A percentile compares a stretch with the other conserved stretches of the same genome.
These are phyloP conservation scores for Oenanthe oenanthe DNA, from an alignment of 2,113 vertebrate species.

Conservation along the genomic window DNA sequence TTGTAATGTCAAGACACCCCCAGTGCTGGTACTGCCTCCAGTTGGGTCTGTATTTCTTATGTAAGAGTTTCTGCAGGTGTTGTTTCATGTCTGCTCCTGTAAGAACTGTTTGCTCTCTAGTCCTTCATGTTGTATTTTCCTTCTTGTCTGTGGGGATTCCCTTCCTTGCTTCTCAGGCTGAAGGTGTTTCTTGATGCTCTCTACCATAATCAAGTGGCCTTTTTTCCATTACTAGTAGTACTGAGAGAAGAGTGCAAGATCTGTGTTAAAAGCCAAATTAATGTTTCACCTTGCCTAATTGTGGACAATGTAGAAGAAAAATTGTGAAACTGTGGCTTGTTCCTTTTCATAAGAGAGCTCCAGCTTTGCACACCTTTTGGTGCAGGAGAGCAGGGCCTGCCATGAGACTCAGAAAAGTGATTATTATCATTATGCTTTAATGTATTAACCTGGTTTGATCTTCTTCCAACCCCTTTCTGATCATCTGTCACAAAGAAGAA, in stretches of 20 bases:
- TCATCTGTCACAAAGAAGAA: neutral
- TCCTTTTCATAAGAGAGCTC: neutral
- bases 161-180: neutral
- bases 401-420: neutral
- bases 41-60: neutral
- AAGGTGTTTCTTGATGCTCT: neutral
- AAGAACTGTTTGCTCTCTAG: neutral
- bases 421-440: neutral
- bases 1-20: neutral
- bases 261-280: neutral
- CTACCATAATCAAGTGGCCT: neutral
- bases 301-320: neutral
- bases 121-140: neutral
- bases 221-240: neutral
- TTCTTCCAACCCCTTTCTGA: neutral
- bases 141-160: neutral
- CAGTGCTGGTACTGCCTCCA: neutral
- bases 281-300: neutral
- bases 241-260: neutral
- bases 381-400: neutral
- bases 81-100: neutral
- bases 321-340: neutral
- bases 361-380: neutral
- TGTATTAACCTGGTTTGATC: neutral
- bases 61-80: neutral